A percentile compares a stretch with the other conserved stretches of the same genome.
Conservation (phyloP, 1,140 invertebrate species). For the Philotrypesis tridentata region DNA sequence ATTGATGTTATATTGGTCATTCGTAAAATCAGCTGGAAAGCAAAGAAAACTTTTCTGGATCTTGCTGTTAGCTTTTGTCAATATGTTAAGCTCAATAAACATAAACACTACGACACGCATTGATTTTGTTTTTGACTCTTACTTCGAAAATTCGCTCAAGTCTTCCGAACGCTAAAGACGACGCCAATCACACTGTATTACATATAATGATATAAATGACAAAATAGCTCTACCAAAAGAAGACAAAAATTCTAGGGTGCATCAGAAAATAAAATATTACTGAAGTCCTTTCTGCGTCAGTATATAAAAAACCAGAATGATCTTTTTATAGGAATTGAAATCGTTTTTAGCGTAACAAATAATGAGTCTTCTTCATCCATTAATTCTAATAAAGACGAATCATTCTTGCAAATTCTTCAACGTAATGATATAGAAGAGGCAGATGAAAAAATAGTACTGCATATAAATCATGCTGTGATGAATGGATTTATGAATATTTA, state of each 20-base stretch:
- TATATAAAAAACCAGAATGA: neutral
- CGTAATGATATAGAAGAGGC: neutral
- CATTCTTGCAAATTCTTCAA: neutral
- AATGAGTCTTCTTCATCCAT: neutral
- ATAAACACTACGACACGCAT: neutral
- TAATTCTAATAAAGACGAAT: neutral
- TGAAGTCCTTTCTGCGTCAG: neutral
- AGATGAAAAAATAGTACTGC: neutral
- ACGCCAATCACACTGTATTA: neutral
- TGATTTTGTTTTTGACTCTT: neutral
- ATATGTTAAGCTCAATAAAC: neutral
- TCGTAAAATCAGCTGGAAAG: neutral
- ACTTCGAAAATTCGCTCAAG: slow-evolving; percentile 12
- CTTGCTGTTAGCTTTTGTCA: neutral
- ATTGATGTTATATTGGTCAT: slow-evolving; percentile 3
- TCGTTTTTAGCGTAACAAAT: slow-evolving; percentile 15
- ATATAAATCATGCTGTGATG: neutral
- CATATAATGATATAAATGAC: neutral
- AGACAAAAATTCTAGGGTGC: neutral
- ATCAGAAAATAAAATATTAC: neutral
- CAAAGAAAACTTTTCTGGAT: neutral
- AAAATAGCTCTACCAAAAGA: neutral
- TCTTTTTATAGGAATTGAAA: too few relatives aligned
- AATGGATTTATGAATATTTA: slow-evolving; percentile 1
- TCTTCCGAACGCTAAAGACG: slow-evolving; percentile 29